Evolutionary conservation across 2,888 invertebrate species (phyloP), one percentile per base, ranked within the genome.

Genomic region (Mythimna albipuncta): DNA sequence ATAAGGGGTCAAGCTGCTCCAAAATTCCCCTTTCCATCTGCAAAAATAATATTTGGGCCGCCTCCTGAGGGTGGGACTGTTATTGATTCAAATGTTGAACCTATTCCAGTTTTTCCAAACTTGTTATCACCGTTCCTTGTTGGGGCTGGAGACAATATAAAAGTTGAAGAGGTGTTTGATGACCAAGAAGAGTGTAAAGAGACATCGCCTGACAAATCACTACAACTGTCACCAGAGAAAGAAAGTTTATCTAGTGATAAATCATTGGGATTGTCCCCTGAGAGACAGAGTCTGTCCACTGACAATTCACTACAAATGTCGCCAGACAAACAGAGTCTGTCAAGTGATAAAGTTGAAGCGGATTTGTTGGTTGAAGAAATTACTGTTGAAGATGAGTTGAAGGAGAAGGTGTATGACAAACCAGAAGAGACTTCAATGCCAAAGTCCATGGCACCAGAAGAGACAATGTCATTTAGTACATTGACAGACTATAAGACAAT

Each of bases 401-500:
- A 87, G 70, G 90, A 90, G 87, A 94, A 85, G 87, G 91, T 88
- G 2, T 84, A 75, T 69, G 87, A 88, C 0, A 87, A 84, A 68
- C 85, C 84, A 19, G 91, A 91, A 72, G 93, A 92, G 55, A 85
- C 84, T 16, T 89, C 90, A 2, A 93, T 93, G 64, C 92, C 93
- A 2, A 96, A 95, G 77, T 95, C 95, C 2, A 90, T 94, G 71
- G 90, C 91, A 19, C 90, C 89, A 0, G 94, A 94, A 41, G 96
- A 96, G 63, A 93, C 92, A 16, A 89, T 91, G 78, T 95, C 96
- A 77, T 96, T 97, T 72, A 97, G 96, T 85, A 97, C 97, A 9
- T 94, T 97, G 84, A 97, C 97, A 41, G 98, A 98, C 82, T 98
- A 98, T 90, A 97, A 97, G 89, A 97, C 98, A 26, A 96, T 98